Evolutionary conservation across 2,113 vertebrate species (phyloP).

Genomic region (Cynocephalus volans): DNA sequence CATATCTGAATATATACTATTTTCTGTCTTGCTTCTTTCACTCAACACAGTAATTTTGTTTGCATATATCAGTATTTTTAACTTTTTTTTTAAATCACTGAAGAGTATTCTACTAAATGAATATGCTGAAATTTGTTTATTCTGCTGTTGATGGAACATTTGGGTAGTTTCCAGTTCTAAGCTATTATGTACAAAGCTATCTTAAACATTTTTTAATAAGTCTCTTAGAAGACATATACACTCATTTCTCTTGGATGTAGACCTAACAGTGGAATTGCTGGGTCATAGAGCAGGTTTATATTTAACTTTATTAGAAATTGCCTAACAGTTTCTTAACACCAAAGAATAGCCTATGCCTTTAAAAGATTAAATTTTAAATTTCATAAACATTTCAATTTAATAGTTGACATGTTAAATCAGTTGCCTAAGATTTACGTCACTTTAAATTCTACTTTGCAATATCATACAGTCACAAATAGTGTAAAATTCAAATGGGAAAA

Average conservation of each 20-base stretch:
- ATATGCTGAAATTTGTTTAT: not conserved
- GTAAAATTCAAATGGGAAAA: not conserved
- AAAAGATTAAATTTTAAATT: slow-evolving; percentile 45
- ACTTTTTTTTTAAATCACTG: not conserved
- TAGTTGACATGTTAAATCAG: slow-evolving; percentile 9
- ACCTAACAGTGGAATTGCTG: not conserved
- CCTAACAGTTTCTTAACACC: slow-evolving; percentile 1
- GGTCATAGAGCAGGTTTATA: not conserved
- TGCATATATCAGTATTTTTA: slow-evolving; percentile 21
- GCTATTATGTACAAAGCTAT: not conserved
- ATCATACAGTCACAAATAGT: not conserved
- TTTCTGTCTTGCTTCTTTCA: not conserved
- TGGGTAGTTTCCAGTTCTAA: not conserved
- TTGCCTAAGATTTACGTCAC: not conserved
- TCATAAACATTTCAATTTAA: slow-evolving; percentile 47
- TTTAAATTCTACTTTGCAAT: slow-evolving; percentile 18
- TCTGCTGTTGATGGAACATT: not conserved
- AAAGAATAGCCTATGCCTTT: not conserved
- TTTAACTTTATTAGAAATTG: slow-evolving; percentile 51
- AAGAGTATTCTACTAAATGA: not conserved
- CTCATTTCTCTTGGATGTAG: not conserved
- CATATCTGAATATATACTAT: not conserved
- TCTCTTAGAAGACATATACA: not conserved
- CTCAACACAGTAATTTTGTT: not conserved
- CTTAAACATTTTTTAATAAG: not conserved